Evolutionary conservation across 2,888 invertebrate genomes (phyloP), one percentile per base, ranked within the genome.

Genomic region (Phyto melanocephala): DNA sequence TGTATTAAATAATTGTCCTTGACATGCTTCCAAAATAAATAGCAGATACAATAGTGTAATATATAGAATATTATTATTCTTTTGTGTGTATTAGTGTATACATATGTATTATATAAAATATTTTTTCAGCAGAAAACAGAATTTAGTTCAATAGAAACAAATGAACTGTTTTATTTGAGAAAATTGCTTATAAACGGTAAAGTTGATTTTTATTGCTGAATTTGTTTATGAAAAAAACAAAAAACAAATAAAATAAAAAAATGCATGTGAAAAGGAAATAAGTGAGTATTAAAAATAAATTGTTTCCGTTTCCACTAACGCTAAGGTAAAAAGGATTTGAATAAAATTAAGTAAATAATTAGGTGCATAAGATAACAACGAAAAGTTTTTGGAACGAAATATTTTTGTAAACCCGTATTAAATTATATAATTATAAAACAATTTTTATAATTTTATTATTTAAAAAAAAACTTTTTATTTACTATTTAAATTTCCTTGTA

Each of bases 1-100:
- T 62, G 60, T 72, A 54, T 56, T 62, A 15, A 54, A 63, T 62
- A 68, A 81, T 40, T 75, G 78, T 75, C 81, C 81, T 82, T 82
- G 81, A 82, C 81, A 82, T 60, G 74, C 68, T 78, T 74, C 20
- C 37, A 58, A 62, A 62, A 65, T 63, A 54, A 67, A 35, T 47
- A 58, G 54, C 60, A 70, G 10, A 45, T 56, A 45, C 28, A 52
- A 42, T 37, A 47, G 13, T 15, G 15, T 33, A 33, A 11, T 37
- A 35, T 62, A 37, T 52, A 28, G 20, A 24, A 10, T 56, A n/a
- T n/a, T n/a, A n/a, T n/a, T n/a, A 28, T 60, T 58, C 5, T 42
- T 11, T n/a, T 68, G 0, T 58, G 17, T 24, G 15, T 17, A 28
- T 40, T 28, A 28, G 28, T 28, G 3, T 28, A 28, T n/a, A n/a